These are phyloP conservation scores for Campylorhamphus procurvoides DNA, from an alignment of 2,113 vertebrate species.

Conservation along the genomic window DNA sequence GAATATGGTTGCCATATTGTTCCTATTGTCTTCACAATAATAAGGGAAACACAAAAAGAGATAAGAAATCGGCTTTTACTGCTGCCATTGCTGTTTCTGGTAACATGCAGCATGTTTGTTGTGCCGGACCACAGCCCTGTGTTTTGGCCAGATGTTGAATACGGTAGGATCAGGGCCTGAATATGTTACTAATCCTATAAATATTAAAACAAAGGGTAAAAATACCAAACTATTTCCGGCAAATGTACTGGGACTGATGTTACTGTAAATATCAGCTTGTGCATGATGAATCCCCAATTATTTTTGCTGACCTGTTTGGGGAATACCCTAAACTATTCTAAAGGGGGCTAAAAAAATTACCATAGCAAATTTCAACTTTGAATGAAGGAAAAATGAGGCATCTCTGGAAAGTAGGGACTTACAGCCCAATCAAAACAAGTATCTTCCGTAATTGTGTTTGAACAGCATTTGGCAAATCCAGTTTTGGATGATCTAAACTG, in stretches of 20 bases:
- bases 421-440: background rate
- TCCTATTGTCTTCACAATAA: background rate
- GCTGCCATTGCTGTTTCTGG: background rate
- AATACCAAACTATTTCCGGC: conserved; percentile 9
- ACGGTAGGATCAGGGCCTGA: background rate
- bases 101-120: background rate
- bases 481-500: background rate
- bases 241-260: background rate
- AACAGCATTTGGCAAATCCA: background rate
- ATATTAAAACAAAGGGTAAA: conserved; percentile 20
- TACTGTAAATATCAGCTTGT: background rate
- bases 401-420: background rate
- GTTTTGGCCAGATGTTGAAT: background rate
- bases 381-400: background rate
- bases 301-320: background rate
- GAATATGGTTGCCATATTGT: background rate
- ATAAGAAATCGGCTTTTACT: conserved; percentile 2
- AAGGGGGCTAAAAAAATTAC: background rate
- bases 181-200: background rate
- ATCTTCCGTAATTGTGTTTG: background rate
- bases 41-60: background rate
- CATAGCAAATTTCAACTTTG: background rate
- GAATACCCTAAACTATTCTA: background rate
- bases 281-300: background rate
- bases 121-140: background rate